Evolutionary conservation across 2,797 vertebrate genomes (phyloP).

Genomic region (Sebastes reedi): DNA sequence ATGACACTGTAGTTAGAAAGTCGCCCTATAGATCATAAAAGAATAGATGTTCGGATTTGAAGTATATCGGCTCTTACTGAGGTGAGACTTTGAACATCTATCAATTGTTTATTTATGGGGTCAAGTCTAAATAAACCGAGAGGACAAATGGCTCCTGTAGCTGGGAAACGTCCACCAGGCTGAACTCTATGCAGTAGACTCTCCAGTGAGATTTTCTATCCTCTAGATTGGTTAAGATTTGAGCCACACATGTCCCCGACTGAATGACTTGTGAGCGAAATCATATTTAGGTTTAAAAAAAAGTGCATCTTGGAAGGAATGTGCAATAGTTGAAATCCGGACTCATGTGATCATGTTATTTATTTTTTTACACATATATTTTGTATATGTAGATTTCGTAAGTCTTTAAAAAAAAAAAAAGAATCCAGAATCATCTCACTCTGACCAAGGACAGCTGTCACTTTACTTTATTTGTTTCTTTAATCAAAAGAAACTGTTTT

Average conservation of each 20-base stretch:
- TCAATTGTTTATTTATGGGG: conserved; percentile 31
- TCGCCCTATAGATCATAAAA: conserved; percentile 30
- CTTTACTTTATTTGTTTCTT: conserved; percentile 67
- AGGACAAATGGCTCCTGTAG: conserved; percentile 59
- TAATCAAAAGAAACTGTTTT: conserved; percentile 71
- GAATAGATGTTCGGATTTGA: conserved; percentile 28
- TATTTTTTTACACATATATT: conserved; percentile 87
- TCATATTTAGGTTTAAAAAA: conserved; percentile 59
- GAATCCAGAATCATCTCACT: conserved; percentile 71
- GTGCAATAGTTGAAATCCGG: conserved; percentile 82
- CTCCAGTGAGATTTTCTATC: conserved; percentile 73
- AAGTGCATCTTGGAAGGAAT: conserved; percentile 77
- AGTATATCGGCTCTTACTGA: neutral
- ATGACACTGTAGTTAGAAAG: conserved; percentile 22
- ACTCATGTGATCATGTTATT: conserved; percentile 82
- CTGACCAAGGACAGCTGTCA: conserved; percentile 75
- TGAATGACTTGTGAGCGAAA: conserved; percentile 53
- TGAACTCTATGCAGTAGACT: conserved; percentile 81
- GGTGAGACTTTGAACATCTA: conserved; percentile 19
- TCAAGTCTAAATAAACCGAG: conserved; percentile 20
- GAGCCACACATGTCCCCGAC: conserved; percentile 61
- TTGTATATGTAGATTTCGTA: conserved; percentile 81
- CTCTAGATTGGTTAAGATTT: conserved; percentile 62
- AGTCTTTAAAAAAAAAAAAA: conserved; percentile 38
- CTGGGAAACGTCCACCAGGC: conserved; percentile 61